Percentiles rank a stretch among this genome's conserved stretches.
phyloP scores from a whole-genome alignment of 2,113 vertebrate genomes.

The Glaucidium brasilianum region DNA sequence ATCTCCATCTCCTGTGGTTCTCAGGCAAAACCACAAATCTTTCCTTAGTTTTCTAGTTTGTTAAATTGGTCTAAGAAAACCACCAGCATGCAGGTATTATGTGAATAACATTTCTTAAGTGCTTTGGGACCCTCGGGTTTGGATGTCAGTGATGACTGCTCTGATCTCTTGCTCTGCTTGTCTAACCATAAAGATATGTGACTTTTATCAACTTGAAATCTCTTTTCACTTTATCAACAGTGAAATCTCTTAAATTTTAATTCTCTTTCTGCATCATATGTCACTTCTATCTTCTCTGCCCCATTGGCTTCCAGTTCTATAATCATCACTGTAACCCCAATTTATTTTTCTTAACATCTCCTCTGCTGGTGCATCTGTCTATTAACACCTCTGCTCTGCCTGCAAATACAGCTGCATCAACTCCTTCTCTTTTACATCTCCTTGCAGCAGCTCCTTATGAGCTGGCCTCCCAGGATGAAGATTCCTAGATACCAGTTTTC shows the following conservation, averaged over 20 bases:
- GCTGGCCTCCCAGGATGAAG: background rate
- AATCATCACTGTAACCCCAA: background rate
- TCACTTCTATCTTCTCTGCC: background rate
- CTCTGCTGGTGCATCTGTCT: constrained; percentile 11
- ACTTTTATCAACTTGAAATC: background rate
- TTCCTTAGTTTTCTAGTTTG: background rate
- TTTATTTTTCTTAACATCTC: constrained; percentile 24
- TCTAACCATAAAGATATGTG: background rate
- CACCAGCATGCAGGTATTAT: background rate
- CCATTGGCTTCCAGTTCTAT: background rate
- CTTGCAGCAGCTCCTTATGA: constrained; percentile 2
- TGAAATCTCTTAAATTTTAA: background rate
- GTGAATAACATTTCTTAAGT: background rate
- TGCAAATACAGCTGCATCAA: background rate
- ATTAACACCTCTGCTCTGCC: constrained; percentile 22
- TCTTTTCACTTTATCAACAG: too few relatives aligned
- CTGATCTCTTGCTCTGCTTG: background rate
- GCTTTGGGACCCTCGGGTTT: background rate
- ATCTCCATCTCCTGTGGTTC: background rate
- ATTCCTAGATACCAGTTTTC: background rate
- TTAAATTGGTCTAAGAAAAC: background rate
- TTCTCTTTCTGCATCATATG: background rate
- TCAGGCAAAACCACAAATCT: background rate
- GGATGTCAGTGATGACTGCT: background rate
- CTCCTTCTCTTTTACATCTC: constrained; percentile 2